Evolutionary conservation across 2,888 invertebrate genomes (phyloP).

Genomic region (Eremobia ochroleuca): DNA sequence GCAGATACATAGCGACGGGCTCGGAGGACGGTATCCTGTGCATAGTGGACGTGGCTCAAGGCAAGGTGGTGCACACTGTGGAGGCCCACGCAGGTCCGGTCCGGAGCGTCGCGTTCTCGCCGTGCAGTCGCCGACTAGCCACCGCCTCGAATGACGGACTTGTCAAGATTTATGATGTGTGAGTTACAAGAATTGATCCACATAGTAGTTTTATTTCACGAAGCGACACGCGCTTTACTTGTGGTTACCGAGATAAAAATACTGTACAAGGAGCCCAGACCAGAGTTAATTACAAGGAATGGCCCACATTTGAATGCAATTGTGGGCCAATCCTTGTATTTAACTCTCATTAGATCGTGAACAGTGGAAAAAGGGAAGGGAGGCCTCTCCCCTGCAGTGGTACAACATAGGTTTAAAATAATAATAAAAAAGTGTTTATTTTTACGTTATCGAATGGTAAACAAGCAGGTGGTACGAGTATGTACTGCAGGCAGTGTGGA

Average conservation of each 20-base stretch:
- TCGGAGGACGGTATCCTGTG: constrained; percentile 98
- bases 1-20: constrained; percentile 97
- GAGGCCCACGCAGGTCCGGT: constrained; percentile 98
- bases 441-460: neutral
- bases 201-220: neutral
- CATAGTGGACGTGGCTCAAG: constrained; percentile 96
- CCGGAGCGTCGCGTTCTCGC: constrained; percentile 97
- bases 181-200: constrained; percentile 83
- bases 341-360: too few relatives aligned
- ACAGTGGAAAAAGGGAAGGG: too few relatives aligned
- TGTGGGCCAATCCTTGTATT: too few relatives aligned
- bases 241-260: neutral
- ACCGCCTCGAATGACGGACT: constrained; percentile 98
- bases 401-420: neutral
- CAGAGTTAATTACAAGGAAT: too few relatives aligned
- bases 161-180: constrained; percentile 98
- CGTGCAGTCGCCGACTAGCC: constrained; percentile 96
- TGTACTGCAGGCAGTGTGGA: neutral
- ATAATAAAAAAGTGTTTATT: neutral
- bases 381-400: neutral
- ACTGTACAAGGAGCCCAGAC: too few relatives aligned
- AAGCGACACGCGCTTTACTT: neutral
- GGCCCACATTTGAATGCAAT: too few relatives aligned
- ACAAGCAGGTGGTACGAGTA: too few relatives aligned
- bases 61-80: constrained; percentile 96